These are phyloP conservation scores for Corythucha ciliata DNA, from an alignment of 2,888 invertebrate genomes.

Conservation along the genomic window DNA sequence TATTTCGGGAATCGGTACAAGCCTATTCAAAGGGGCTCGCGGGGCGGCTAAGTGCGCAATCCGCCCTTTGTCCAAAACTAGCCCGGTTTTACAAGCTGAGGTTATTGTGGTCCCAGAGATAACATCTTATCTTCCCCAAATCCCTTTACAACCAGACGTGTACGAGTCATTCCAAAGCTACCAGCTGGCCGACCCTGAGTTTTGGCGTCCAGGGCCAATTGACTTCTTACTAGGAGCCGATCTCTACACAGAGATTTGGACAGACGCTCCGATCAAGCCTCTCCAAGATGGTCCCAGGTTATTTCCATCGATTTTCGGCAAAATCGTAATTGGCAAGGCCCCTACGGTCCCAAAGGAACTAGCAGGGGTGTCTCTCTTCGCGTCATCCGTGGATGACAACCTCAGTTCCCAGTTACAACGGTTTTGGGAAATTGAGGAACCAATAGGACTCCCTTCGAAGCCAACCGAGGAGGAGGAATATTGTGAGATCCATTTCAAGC, in stretches of 20 bases:
- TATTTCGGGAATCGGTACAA: constrained; percentile 18
- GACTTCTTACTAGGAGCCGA: constrained; percentile 22
- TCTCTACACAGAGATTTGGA: constrained; percentile 19
- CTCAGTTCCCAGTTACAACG: background rate
- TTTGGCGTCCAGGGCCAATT: constrained; percentile 21
- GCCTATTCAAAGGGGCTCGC: constrained; percentile 1
- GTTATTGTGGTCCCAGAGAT: constrained; percentile 21
- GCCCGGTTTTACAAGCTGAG: constrained; percentile 4
- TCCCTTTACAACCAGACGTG: constrained; percentile 5
- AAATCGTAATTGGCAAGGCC: constrained; percentile 11
- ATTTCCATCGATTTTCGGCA: constrained; percentile 8
- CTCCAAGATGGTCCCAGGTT: background rate
- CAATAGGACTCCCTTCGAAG: too few species aligned
- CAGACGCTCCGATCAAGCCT: background rate
- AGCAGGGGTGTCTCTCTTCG: too few species aligned
- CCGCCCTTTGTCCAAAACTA: background rate
- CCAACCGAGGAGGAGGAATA: constrained; percentile 14
- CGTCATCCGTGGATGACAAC: constrained; percentile 5
- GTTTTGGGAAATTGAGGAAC: constrained; percentile 16
- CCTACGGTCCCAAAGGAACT: too few species aligned
- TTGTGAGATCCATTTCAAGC: constrained; percentile 19
- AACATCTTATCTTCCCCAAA: constrained; percentile 12
- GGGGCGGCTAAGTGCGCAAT: constrained; percentile 1
- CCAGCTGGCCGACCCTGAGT: constrained; percentile 18
- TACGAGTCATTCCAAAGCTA: background rate